phyloP scores from a whole-genome alignment of 1,140 invertebrate species.

The Helicoverpa armigera region DNA sequence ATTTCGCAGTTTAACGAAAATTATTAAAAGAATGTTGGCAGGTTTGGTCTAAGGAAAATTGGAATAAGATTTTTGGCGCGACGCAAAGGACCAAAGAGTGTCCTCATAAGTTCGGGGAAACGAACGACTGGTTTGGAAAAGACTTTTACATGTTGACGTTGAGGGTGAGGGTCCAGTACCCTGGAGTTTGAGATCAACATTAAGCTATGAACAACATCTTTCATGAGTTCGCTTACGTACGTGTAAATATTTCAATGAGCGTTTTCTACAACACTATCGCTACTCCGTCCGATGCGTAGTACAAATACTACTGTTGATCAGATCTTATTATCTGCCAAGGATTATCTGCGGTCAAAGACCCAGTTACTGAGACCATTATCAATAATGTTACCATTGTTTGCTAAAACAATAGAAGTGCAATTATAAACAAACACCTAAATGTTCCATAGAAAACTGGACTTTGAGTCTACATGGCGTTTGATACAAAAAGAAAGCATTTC shows the following conservation, averaged over 20 bases:
- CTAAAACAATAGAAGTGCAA: not conserved
- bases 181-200: no score
- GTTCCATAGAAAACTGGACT: slow-evolving; percentile 4
- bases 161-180: no score
- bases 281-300: not conserved
- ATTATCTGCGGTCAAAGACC: slow-evolving; percentile 32
- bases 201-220: no score
- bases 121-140: no score
- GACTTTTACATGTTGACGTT: no score
- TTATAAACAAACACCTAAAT: slow-evolving; percentile 16
- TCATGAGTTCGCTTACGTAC: not conserved
- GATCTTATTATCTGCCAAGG: slow-evolving; percentile 3
- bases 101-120: no score
- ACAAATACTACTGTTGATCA: slow-evolving; percentile 7
- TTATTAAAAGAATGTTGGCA: no score
- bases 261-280: slow-evolving; percentile 4
- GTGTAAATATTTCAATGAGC: slow-evolving; percentile 10
- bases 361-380: slow-evolving; percentile 19
- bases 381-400: slow-evolving; percentile 19
- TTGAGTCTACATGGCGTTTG: not conserved
- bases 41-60: no score
- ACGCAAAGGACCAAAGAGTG: no score
- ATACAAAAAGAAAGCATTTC: not conserved
- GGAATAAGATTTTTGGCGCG: no score
- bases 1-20: not conserved